A percentile compares a stretch with the other conserved stretches of the same genome.
phyloP scores from a whole-genome alignment of 2,888 invertebrate species.

The Orchesellides sinensis region DNA sequence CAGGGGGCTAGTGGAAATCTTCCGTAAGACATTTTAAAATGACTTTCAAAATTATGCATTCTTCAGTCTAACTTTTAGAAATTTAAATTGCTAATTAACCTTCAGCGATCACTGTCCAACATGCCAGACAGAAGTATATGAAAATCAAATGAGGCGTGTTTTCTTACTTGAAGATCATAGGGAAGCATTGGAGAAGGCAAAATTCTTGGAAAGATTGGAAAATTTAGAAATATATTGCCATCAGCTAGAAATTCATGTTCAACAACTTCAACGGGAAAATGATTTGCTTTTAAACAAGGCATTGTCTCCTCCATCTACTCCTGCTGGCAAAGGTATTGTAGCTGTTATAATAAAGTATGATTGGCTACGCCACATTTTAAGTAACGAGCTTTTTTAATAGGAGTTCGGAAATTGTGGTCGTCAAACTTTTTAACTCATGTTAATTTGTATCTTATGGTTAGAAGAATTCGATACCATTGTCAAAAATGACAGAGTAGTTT shows the following conservation, averaged over 20 bases:
- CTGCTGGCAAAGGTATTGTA: constrained; percentile 19
- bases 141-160: constrained; percentile 50
- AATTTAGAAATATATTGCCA: constrained; percentile 67
- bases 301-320: constrained; percentile 34
- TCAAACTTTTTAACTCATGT: too few species aligned
- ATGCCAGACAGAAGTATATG: constrained; percentile 53
- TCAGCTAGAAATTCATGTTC: constrained; percentile 60
- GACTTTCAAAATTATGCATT: background rate
- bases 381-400: too few species aligned
- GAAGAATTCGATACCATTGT: constrained; percentile 63
- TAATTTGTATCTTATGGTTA: too few species aligned
- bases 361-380: too few species aligned
- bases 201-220: constrained; percentile 58
- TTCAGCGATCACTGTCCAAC: constrained; percentile 61
- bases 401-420: too few species aligned
- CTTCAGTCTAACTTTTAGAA: background rate
- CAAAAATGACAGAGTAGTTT: constrained; percentile 66
- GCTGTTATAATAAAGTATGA: too few species aligned
- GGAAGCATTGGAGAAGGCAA: constrained; percentile 62
- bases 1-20: constrained; percentile 24
- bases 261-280: constrained; percentile 63
- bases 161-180: constrained; percentile 60
- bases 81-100: background rate
- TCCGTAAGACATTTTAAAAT: constrained; percentile 19
- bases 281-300: constrained; percentile 61